Evolutionary conservation across 1,140 invertebrate species (phyloP), one percentile per base, ranked within the genome.

Genomic region (Apolygus lucorum): DNA sequence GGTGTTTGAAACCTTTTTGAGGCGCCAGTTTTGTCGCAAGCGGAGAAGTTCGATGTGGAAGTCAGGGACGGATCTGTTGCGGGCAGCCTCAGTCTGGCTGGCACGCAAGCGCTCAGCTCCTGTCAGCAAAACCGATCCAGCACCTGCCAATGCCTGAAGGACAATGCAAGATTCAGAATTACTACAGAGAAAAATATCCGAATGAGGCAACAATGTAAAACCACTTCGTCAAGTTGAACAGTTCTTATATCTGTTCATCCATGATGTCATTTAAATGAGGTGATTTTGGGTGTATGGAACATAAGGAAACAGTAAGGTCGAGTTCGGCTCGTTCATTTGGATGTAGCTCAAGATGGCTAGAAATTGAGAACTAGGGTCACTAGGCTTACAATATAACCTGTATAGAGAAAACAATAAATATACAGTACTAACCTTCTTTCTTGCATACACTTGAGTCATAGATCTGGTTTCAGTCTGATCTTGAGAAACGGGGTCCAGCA

Each of bases 1-100:
- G 0, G 90, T 89, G 76, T 94, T 96, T 0, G 92, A 93, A 0
- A 96, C 91, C 83, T 98, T 98, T 78, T 96, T 96, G 1, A 99
- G 78, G 68, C 95, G 82, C 95, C 95, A 99, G 75, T 94, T 96
- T 76, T 97, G 94, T 63, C 95, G 80, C 42, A 99, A 82, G 70
- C 91, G 82, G 0, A 97, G 76, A 59, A 98, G 79, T 78, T 99
- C 95, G 72, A 94, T 90, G 76, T 98, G 95, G 78, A 98, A 98
- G 77, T 98, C 94, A 11, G 88, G 87, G 71, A 84, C 86, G 2
- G 87, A 84, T 62, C 89, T 82, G 54, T 87, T 90, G 75, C 87
- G 85, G 0, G 87, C 84, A 70, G 89, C 85, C 78, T 93, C 90
- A 71, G 86, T 89, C 72, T 91, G 87, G 63, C 88, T 90, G 71